phyloP scores from a whole-genome alignment of 1,140 invertebrate genomes.

The Brachionus plicatilis region DNA sequence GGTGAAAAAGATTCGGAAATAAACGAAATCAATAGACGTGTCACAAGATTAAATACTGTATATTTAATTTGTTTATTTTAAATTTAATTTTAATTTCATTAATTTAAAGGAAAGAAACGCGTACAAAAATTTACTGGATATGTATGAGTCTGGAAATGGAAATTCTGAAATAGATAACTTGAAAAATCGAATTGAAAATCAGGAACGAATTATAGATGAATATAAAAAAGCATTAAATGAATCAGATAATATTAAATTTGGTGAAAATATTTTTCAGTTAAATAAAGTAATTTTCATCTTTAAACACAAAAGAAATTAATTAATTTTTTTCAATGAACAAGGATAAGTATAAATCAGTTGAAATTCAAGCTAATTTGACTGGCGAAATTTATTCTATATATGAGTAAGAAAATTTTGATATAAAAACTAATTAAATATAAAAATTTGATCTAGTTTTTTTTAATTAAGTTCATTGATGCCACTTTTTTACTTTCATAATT shows the following conservation, averaged over 20 bases:
- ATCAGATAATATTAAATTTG: neutral
- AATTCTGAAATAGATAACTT: neutral
- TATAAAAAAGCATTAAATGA: conserved; percentile 32
- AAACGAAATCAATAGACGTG: neutral
- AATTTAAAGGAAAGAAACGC: conserved; percentile 16
- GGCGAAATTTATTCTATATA: conserved; percentile 11
- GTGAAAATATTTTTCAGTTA: neutral
- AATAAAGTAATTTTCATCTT: neutral
- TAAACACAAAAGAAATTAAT: neutral
- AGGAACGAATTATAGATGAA: conserved; percentile 16
- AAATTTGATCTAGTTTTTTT: too few species aligned
- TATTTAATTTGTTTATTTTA: neutral
- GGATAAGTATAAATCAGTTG: neutral
- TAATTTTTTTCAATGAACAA: neutral
- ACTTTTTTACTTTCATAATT: too few species aligned
- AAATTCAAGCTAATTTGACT: conserved; percentile 17
- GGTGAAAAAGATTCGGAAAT: conserved; percentile 9
- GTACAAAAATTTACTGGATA: conserved; percentile 27
- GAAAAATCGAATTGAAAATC: neutral
- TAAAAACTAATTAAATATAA: neutral
- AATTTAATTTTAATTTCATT: too few species aligned
- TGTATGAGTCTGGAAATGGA: conserved; percentile 15
- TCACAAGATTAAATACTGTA: conserved; percentile 1
- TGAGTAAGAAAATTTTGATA: neutral
- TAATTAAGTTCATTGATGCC: too few species aligned